Percentiles rank a stretch among this genome's conserved stretches.
Conservation (phyloP, 2,797 vertebrate species). For the Danio albolineatus region DNA sequence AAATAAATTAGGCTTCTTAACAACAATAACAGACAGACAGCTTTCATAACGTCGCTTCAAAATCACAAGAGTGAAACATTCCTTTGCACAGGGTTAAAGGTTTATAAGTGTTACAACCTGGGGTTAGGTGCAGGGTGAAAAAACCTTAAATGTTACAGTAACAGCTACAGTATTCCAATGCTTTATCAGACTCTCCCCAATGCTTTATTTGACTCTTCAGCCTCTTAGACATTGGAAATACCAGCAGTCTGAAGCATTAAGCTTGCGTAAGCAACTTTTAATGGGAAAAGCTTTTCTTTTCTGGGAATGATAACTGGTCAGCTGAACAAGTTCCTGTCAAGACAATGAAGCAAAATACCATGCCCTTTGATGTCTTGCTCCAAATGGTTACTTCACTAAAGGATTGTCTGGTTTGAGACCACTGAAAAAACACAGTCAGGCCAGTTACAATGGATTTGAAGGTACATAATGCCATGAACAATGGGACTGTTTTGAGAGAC, state of each 20-base stretch:
- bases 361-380: constrained; percentile 5
- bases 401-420: constrained; percentile 10
- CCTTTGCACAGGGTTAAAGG: no score
- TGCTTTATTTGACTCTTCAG: neutral
- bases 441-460: constrained; percentile 23
- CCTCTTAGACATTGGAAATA: neutral
- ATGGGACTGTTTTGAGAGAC: constrained; percentile 25
- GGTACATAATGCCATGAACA: constrained; percentile 23
- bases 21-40: no score
- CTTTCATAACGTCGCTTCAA: no score
- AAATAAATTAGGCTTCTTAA: no score
- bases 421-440: constrained; percentile 19
- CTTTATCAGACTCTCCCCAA: no score
- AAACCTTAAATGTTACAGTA: no score
- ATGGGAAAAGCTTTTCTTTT: constrained; percentile 11
- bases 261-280: neutral
- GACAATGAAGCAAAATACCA: constrained; percentile 21
- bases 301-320: constrained; percentile 32
- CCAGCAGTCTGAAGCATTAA: neutral
- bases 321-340: constrained; percentile 22
- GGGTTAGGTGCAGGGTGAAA: no score
- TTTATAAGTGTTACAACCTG: no score
- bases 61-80: no score
- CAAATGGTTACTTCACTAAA: neutral
- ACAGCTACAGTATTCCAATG: neutral